phyloP scores from a whole-genome alignment of 2,797 vertebrate genomes.

The Cirrhinus mrigala region DNA sequence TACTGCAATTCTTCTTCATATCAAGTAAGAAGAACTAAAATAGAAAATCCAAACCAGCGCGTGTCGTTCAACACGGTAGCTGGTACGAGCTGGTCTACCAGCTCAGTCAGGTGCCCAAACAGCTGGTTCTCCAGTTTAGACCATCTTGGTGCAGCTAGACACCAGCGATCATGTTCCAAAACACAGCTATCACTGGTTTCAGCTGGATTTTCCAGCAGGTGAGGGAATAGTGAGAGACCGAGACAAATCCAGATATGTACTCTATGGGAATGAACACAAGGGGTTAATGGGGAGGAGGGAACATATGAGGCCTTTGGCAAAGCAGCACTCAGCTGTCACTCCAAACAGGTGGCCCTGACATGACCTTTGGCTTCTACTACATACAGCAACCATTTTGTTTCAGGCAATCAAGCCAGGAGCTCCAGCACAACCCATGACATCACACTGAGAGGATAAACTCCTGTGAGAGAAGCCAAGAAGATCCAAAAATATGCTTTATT shows the following conservation, averaged over 20 bases:
- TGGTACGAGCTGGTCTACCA: no score
- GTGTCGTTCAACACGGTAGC: background rate
- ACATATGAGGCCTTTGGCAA: conserved; percentile 51
- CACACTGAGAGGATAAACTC: background rate
- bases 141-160: background rate
- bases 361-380: conserved; percentile 62
- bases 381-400: conserved; percentile 57
- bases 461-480: background rate
- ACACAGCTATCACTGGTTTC: conserved; percentile 15
- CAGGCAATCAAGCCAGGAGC: conserved; percentile 44
- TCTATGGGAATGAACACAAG: conserved; percentile 52
- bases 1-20: conserved; percentile 1
- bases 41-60: background rate
- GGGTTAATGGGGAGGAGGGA: conserved; percentile 54
- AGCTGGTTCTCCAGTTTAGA: no score
- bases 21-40: background rate
- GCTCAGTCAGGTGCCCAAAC: no score
- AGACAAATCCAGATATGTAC: conserved; percentile 37
- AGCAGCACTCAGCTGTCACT: conserved; percentile 65
- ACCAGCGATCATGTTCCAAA: conserved; percentile 21
- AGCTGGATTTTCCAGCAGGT: conserved; percentile 37
- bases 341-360: conserved; percentile 66
- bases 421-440: conserved; percentile 32
- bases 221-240: conserved; percentile 21
- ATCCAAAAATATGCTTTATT: conserved; percentile 20